Base-by-base conservation (phyloP, 2,888 invertebrate genomes). In the Xestoiulus laeticollis region DNA sequence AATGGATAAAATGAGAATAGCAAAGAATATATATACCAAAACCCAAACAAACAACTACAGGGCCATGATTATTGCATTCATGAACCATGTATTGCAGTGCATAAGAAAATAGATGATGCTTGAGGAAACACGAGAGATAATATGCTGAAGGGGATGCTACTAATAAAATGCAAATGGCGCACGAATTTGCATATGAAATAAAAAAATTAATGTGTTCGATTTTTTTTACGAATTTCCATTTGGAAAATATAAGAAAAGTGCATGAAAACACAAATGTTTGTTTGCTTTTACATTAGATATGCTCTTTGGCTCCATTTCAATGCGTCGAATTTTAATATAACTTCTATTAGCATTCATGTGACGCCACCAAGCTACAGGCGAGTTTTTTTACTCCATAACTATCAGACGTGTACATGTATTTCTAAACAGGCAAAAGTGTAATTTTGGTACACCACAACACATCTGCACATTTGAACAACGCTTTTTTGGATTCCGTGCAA, bases 101-200 rank as follows among this genome's bases (percentile, higher is more conserved):
- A 68, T 6, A 6, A 8, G 12, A 68, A 68, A 68, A 68, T 22
- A 68, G 2, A 22, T 68, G 59, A n/a, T 68, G n/a, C 59, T 53
- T 19, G 53, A 26, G 22, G 84, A 38, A 26, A 84, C 33, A 84
- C 16, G 38, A 84, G 83, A 83, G 30, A 26, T 14, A 33, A 84
- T 84, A 22, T 85, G 48, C 16, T 43, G 43, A 85, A n/a, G 26
- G 30, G 30, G 85, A 85, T 44, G n/a, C 33, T 14, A 85, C 85
- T 85, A 85, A 85, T 85, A 85, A 85, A 85, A 32, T 85, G 44
- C 85, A 85, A 48, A 44, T 85, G 85, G 85, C 26, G 85, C 38
- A 85, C 44, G 12, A 85, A 85, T 85, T 85, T 85, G 48, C 85
- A 85, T 85, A 44, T 19, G 44, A 30, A 85, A 85, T 85, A 38